Conservation (phyloP, 2,113 vertebrate genomes). For the Galemys pyrenaicus region DNA sequence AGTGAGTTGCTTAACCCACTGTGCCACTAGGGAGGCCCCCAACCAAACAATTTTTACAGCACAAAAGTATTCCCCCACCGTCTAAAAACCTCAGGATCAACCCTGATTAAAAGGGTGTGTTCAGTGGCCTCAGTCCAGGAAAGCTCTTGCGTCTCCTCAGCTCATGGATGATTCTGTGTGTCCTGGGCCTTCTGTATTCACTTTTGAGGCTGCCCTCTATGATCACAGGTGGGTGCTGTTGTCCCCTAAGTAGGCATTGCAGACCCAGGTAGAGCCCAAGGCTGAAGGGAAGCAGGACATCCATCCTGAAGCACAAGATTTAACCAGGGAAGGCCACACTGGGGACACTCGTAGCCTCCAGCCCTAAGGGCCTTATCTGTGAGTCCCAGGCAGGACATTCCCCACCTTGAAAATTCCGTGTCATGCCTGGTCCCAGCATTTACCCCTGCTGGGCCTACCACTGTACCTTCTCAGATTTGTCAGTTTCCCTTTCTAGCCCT, state of each 20-base stretch:
- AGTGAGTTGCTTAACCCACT: no score
- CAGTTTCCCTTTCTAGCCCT: background rate
- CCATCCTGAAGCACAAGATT: background rate
- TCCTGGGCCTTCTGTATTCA: background rate
- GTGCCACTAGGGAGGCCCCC: no score
- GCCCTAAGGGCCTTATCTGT: background rate
- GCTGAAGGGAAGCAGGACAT: background rate
- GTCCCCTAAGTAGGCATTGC: background rate
- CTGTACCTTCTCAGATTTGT: background rate
- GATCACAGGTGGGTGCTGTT: background rate
- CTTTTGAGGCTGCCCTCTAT: background rate
- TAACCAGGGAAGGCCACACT: background rate
- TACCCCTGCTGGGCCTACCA: no score
- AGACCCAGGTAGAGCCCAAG: background rate
- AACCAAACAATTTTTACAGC: background rate
- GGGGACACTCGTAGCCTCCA: background rate
- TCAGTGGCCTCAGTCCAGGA: background rate
- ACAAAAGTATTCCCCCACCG: background rate
- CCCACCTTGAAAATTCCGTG: background rate
- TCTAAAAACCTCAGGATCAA: background rate
- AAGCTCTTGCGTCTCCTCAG: background rate
- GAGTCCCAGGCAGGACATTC: background rate
- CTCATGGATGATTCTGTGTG: background rate
- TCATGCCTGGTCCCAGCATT: background rate
- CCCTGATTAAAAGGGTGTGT: background rate